These are phyloP conservation scores for Athalia circularis DNA, from an alignment of 2,888 invertebrate species.

Conservation along the genomic window DNA sequence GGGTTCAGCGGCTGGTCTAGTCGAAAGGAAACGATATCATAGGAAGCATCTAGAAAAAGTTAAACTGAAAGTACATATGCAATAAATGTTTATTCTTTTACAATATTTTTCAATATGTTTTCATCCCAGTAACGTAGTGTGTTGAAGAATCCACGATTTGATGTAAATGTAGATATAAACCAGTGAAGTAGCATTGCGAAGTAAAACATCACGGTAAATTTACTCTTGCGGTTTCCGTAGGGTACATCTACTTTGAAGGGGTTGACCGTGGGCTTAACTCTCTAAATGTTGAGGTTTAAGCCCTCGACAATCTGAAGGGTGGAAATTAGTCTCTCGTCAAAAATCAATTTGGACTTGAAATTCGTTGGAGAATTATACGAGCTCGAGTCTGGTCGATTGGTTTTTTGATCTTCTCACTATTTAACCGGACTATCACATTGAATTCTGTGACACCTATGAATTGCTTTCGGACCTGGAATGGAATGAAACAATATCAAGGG, in stretches of 20 bases:
- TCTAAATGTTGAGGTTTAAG: constrained; percentile 39
- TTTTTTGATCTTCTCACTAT: not conserved
- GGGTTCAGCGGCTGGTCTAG: too few relatives aligned
- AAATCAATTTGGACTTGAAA: constrained; percentile 23
- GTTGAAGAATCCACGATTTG: not conserved
- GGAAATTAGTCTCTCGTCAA: constrained; percentile 27
- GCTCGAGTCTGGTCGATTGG: too few relatives aligned
- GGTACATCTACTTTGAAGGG: constrained; percentile 31
- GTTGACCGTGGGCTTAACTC: constrained; percentile 31
- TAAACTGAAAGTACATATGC: too few relatives aligned
- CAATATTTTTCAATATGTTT: not conserved
- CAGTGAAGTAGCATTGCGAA: constrained; percentile 8
- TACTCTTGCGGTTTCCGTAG: constrained; percentile 33
- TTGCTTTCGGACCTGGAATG: not conserved
- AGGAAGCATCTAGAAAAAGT: too few relatives aligned
- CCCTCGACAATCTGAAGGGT: constrained; percentile 10
- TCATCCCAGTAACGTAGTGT: not conserved
- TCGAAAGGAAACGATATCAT: too few relatives aligned
- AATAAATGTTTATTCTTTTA: not conserved
- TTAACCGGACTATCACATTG: not conserved
- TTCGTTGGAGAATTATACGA: not conserved
- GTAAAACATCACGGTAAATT: constrained; percentile 9
- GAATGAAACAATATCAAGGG: constrained; percentile 21
- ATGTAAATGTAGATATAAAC: not conserved
- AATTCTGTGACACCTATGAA: not conserved